Evolutionary conservation across 2,113 vertebrate species (phyloP).

Genomic region (Geococcyx californianus): DNA sequence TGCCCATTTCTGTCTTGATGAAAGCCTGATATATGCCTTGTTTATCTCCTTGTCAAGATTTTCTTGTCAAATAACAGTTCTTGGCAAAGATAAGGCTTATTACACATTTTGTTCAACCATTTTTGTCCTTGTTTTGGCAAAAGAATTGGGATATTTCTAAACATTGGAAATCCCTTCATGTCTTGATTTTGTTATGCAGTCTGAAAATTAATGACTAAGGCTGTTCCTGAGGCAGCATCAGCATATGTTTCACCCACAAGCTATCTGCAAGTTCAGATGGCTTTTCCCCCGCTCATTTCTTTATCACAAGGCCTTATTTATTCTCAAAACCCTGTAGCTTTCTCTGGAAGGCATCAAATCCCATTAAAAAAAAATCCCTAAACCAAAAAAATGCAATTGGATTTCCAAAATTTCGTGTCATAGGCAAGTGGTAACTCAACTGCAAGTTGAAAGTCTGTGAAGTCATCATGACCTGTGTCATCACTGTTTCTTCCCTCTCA

Average conservation of each 20-base stretch:
- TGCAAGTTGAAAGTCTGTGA: background rate
- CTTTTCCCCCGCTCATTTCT: background rate
- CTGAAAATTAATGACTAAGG: constrained; percentile 19
- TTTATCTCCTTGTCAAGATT: background rate
- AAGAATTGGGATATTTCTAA: constrained; percentile 13
- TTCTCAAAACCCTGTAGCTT: background rate
- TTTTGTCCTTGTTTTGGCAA: background rate
- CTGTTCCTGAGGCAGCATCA: background rate
- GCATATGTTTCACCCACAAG: background rate
- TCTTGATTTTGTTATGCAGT: background rate
- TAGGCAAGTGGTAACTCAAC: background rate
- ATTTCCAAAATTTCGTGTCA: background rate
- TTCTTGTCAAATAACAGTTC: background rate
- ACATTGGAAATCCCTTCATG: background rate
- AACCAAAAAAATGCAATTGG: background rate
- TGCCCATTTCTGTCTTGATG: background rate
- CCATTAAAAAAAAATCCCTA: background rate
- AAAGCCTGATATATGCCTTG: background rate
- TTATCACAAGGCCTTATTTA: background rate
- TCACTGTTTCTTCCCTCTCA: background rate
- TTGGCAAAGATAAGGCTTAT: background rate
- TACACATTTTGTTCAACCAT: background rate
- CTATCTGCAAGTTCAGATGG: background rate
- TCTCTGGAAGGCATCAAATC: background rate
- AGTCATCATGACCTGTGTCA: background rate